A percentile compares a stretch with the other conserved stretches of the same genome.
Conservation (phyloP, 1,140 invertebrate genomes). For the Propsilocerus akamusi region DNA sequence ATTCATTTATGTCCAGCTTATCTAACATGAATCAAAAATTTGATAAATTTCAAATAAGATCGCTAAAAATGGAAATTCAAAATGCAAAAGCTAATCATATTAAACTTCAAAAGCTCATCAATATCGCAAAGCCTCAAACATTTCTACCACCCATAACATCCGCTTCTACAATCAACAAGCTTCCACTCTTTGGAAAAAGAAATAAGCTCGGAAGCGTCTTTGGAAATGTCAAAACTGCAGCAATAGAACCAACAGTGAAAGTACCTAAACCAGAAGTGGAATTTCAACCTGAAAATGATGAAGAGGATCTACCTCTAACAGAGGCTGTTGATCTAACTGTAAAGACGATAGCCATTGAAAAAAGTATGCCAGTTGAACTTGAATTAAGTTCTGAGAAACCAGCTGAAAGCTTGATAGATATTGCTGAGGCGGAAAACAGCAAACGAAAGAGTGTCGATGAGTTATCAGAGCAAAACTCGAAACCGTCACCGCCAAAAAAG, state of each 20-base stretch:
- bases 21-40: slow-evolving; percentile 16
- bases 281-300: not conserved
- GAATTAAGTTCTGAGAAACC: not conserved
- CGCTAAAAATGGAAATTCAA: slow-evolving; percentile 36
- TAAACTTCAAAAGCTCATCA: slow-evolving; percentile 47
- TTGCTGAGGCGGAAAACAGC: not conserved
- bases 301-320: not conserved
- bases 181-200: slow-evolving; percentile 20
- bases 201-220: slow-evolving; percentile 13
- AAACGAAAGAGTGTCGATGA: not conserved
- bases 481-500: too few species aligned
- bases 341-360: not conserved
- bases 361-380: too few species aligned
- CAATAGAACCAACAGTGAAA: not conserved
- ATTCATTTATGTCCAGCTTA: slow-evolving; percentile 53
- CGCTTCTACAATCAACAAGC: slow-evolving; percentile 4
- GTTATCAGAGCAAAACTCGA: not conserved
- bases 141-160: slow-evolving; percentile 32
- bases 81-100: slow-evolving; percentile 49
- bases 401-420: not conserved
- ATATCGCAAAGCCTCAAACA: slow-evolving; percentile 53
- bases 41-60: slow-evolving; percentile 29
- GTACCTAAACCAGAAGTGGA: not conserved
- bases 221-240: slow-evolving; percentile 7
- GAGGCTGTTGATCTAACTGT: not conserved